Base-by-base conservation (phyloP, 1,140 invertebrate species). In the Ceratina japonica region DNA sequence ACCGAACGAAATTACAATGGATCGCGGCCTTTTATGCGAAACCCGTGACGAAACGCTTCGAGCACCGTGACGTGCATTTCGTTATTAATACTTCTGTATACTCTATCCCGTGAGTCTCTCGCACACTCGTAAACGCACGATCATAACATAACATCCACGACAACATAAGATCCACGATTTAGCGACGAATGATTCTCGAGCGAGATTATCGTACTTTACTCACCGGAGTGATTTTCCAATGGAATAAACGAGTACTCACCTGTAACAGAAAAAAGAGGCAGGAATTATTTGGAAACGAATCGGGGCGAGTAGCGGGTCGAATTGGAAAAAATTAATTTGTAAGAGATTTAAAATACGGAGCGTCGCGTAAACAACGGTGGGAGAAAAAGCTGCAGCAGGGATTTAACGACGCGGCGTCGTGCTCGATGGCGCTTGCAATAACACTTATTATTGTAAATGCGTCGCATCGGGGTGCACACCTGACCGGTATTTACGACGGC, bases 381-480 rank as follows among this genome's bases (percentile, higher is more conserved):
- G 31, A 1, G 12, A 24, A 59, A 44, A 22, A 71, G 31, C 69
- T 31, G 13, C 69, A 49, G 12, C 13, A 13, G 27, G 59, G 59
- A 13, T 63, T 51, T 37, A 18, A 31, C n/a, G 24, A 51, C 8
- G 3, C 18, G n/a, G 3, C 13, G 24, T 10, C 16, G 37, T 44
- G n/a, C 69, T 44, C 31, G 52, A 73, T 52, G 18, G 2, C 22
- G 44, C 24, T 63, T 5, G n/a, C 12, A 31, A 62, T 63, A 51
- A 73, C 71, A 51, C 18, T 73, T 31, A 52, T 73, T 73, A 73
- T 52, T 73, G 44, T 63, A 73, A 73, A 73, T 27, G 59, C 65
- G n/a, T 68, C 65, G 51, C 24, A 27, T 20, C 12, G 44, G 10
- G 12, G 49, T 13, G 27, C 44, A 22, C 31, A n/a, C 31, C 49